Conservation (phyloP, 1,140 invertebrate genomes). For the Lordiphosa collinella region DNA sequence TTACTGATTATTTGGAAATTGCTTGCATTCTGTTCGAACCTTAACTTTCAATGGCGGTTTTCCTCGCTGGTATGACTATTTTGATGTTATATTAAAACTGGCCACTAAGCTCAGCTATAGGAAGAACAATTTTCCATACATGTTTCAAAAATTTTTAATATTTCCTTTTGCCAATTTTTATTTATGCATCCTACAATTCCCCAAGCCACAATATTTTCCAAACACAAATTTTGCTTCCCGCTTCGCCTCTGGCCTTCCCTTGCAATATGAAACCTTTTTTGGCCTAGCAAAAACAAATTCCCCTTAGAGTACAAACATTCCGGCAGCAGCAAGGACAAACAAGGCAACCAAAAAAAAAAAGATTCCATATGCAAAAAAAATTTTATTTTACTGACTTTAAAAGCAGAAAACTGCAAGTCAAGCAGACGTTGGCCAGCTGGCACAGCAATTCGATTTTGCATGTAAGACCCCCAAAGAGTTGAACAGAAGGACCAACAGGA, state of each 20-base stretch:
- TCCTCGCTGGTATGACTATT: too few species aligned
- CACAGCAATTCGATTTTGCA: slow-evolving; percentile 53
- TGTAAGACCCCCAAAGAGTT: slow-evolving; percentile 34
- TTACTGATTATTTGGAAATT: too few species aligned
- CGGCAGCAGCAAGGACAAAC: slow-evolving; percentile 6
- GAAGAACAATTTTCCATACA: too few species aligned
- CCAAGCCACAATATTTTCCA: slow-evolving; percentile 42
- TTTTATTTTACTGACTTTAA: slow-evolving; percentile 46
- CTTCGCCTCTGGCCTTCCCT: not conserved
- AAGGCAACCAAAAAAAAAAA: slow-evolving; percentile 16
- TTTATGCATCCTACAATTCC: slow-evolving; percentile 7
- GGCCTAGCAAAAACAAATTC: slow-evolving; percentile 6
- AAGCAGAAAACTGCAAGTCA: slow-evolving; percentile 38
- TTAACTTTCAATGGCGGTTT: too few species aligned
- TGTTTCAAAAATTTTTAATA: too few species aligned
- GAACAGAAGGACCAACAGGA: slow-evolving; percentile 1
- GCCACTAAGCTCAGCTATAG: too few species aligned
- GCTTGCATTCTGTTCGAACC: too few species aligned
- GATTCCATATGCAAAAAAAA: slow-evolving; percentile 35
- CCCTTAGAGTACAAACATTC: slow-evolving; percentile 8
- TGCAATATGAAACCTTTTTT: too few species aligned
- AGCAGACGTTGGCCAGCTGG: slow-evolving; percentile 35
- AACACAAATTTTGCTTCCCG: slow-evolving; percentile 27
- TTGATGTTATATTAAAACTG: too few species aligned
- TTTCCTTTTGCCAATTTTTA: too few species aligned